Conservation (phyloP, 2,797 vertebrate genomes). For the Semaprochilodus insignis region DNA sequence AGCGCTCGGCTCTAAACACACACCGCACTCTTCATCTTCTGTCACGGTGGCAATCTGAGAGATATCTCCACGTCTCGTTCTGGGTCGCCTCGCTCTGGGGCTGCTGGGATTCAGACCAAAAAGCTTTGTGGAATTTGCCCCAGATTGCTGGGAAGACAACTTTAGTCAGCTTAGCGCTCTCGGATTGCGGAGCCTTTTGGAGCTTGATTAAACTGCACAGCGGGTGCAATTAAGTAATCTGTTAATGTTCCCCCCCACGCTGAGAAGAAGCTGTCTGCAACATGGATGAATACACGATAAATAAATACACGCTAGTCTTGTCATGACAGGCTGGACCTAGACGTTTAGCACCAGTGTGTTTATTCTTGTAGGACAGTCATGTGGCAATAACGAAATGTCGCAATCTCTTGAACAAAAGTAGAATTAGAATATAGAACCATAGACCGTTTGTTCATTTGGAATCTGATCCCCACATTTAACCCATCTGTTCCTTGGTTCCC, state of each 20-base stretch:
- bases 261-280: slow-evolving; percentile 25
- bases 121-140: not conserved
- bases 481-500: no score
- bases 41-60: not conserved
- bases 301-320: not conserved
- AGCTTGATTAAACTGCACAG: slow-evolving; percentile 43
- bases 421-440: no score
- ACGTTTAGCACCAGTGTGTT: not conserved
- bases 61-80: not conserved
- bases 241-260: slow-evolving; percentile 31
- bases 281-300: not conserved
- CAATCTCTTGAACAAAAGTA: no score
- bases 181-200: slow-evolving; percentile 1
- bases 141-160: not conserved
- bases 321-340: not conserved
- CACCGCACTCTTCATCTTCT: not conserved
- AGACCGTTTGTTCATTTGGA: no score
- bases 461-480: no score
- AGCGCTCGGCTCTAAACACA: not conserved
- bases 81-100: not conserved
- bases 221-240: slow-evolving; percentile 42
- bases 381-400: not conserved
- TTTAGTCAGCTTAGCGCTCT: slow-evolving; percentile 5
- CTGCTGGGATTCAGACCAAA: not conserved
- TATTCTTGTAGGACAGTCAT: not conserved